Conservation (phyloP, 2,113 vertebrate species). For the Scatophagus argus region DNA sequence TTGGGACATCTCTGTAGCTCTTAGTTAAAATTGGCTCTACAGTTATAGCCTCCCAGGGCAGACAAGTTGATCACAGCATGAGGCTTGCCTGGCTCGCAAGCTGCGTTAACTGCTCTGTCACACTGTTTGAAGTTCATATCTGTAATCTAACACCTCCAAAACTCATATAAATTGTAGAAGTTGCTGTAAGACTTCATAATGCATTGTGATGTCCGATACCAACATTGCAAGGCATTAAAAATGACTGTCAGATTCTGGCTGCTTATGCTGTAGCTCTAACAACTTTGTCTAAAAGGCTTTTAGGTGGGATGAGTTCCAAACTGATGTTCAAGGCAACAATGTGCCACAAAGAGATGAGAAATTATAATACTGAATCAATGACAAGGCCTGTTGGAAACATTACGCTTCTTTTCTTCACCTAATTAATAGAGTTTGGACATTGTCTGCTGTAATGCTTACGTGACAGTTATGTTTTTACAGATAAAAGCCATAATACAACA, state of each 20-base stretch:
- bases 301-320: background rate
- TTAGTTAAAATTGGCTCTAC: slow-evolving; percentile 14
- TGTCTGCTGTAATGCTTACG: background rate
- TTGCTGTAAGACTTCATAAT: background rate
- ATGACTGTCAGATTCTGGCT: background rate
- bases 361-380: background rate
- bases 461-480: background rate
- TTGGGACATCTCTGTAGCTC: background rate
- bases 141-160: slow-evolving; percentile 11
- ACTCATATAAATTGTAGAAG: background rate
- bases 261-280: background rate
- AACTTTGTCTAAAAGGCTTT: background rate
- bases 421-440: background rate
- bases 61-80: slow-evolving; percentile 21
- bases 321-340: slow-evolving; percentile 7
- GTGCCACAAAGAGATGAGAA: background rate
- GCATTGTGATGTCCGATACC: background rate
- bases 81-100: slow-evolving; percentile 16
- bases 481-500: background rate
- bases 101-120: background rate
- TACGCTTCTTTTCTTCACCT: background rate
- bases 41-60: slow-evolving; percentile 13
- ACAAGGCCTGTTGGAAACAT: background rate
- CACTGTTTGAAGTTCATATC: background rate
- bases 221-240: background rate